Conservation (phyloP, 2,797 vertebrate species). For the Rhinogobio ventralis region DNA sequence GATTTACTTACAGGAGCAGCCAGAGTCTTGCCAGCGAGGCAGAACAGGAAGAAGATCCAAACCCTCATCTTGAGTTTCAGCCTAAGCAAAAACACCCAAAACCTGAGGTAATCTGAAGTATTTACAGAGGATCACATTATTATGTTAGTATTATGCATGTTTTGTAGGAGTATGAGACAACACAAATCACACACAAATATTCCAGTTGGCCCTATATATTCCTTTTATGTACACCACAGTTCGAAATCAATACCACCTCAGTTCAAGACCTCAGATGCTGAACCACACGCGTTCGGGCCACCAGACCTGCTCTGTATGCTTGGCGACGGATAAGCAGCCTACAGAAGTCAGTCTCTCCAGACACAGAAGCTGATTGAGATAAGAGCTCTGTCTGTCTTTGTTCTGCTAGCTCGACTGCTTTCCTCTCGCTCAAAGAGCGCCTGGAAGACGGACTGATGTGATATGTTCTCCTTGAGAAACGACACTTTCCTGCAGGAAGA, state of each 20-base stretch:
- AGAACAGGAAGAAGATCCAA: constrained; percentile 95
- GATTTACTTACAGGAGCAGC: constrained; percentile 88
- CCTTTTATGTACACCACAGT: not conserved
- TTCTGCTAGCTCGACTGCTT: constrained; percentile 40
- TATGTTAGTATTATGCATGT: not conserved
- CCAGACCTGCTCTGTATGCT: constrained; percentile 31
- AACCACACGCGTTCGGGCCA: not conserved
- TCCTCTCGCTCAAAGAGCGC: constrained; percentile 20
- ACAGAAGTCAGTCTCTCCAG: constrained; percentile 40
- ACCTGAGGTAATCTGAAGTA: not conserved
- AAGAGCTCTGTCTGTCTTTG: constrained; percentile 48
- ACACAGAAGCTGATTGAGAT: constrained; percentile 48
- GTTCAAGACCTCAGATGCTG: constrained; percentile 32
- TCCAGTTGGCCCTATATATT: not conserved
- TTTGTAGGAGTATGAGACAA: not conserved
- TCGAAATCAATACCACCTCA: constrained; percentile 29
- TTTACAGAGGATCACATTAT: not conserved
- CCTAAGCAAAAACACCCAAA: constrained; percentile 62
- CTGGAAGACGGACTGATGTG: constrained; percentile 34
- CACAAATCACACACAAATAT: constrained; percentile 9
- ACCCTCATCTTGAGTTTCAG: constrained; percentile 89
- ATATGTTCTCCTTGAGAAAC: constrained; percentile 32
- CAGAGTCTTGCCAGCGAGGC: constrained; percentile 90
- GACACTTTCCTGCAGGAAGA: constrained; percentile 34
- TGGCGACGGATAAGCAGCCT: not conserved